phyloP scores from a whole-genome alignment of 2,113 vertebrate species.

The Nematolebias whitei region DNA sequence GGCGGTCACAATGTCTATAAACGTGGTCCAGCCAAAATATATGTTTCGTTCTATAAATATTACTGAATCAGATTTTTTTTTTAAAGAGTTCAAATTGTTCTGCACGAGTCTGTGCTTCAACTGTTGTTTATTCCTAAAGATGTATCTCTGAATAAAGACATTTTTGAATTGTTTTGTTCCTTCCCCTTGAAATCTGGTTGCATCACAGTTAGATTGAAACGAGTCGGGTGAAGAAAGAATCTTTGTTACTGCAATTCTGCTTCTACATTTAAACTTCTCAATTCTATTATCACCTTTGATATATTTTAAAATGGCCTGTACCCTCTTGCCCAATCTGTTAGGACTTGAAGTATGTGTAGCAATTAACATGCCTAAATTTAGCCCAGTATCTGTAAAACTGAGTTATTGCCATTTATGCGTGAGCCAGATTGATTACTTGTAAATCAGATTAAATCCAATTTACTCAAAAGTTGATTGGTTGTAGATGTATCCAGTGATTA shows the following conservation, averaged over 20 bases:
- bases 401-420: no score
- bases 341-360: no score
- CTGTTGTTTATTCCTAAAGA: not conserved
- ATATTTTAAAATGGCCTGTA: no score
- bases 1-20: not conserved
- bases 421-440: no score
- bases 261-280: not conserved
- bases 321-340: no score
- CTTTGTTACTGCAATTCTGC: slow-evolving; percentile 4
- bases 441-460: no score
- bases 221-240: not conserved
- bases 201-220: not conserved
- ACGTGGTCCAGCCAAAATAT: not conserved
- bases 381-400: no score
- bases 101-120: not conserved
- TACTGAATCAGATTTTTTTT: not conserved
- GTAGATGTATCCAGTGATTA: no score
- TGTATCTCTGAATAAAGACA: not conserved
- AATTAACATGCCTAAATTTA: no score
- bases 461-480: no score
- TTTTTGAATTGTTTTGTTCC: no score
- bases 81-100: no score
- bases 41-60: not conserved
- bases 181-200: not conserved
- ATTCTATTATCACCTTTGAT: not conserved